Evolutionary conservation across 2,888 invertebrate genomes (phyloP).

Genomic region (Heliconius ethilla): DNA sequence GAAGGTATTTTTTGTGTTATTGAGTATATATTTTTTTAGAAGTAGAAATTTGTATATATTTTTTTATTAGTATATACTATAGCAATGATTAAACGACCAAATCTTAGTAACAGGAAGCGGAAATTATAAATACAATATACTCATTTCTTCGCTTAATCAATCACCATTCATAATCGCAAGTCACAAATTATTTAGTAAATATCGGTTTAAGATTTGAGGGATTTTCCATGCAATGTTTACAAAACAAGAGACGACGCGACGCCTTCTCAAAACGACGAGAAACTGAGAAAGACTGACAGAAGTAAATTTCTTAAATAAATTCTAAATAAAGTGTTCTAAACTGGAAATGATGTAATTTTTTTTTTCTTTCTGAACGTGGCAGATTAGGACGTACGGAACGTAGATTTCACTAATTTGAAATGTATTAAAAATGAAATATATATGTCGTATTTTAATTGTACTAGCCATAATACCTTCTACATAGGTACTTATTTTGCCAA

Average conservation of each 20-base stretch:
- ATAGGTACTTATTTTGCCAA: too few relatives aligned
- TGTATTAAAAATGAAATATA: too few relatives aligned
- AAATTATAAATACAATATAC: background rate
- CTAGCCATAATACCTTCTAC: too few relatives aligned
- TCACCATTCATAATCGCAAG: constrained; percentile 1
- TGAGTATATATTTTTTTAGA: too few relatives aligned
- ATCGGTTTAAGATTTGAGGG: constrained; percentile 14
- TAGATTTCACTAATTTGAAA: too few relatives aligned
- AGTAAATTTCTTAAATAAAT: background rate
- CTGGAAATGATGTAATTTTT: background rate
- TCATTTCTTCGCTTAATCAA: background rate
- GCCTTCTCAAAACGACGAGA: constrained; percentile 3
- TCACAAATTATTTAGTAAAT: constrained; percentile 21
- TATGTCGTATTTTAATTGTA: too few relatives aligned
- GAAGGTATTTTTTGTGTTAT: background rate
- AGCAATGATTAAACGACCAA: background rate
- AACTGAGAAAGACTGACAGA: constrained; percentile 15
- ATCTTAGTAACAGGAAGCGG: background rate
- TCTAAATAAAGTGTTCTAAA: background rate
- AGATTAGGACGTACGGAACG: too few relatives aligned
- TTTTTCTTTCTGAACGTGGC: too few relatives aligned
- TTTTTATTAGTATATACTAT: too few relatives aligned
- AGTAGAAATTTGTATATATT: background rate
- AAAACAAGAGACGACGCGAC: constrained; percentile 27
- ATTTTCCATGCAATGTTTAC: constrained; percentile 27